phyloP scores from a whole-genome alignment of 2,113 vertebrate genomes.

The Tiliqua scincoides region DNA sequence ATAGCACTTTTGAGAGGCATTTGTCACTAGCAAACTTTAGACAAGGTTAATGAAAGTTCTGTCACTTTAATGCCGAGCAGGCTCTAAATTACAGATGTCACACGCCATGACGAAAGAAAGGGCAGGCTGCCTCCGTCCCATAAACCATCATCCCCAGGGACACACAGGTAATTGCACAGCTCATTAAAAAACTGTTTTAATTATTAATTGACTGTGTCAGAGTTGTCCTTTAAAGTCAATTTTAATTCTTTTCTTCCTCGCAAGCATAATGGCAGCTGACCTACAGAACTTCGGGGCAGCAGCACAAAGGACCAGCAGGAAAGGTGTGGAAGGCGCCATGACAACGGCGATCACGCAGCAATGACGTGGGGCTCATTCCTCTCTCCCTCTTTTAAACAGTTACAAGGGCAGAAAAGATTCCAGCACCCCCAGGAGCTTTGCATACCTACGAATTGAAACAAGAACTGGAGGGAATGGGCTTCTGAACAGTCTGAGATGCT shows the following conservation, averaged over 20 bases:
- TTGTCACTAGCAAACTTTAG: slow-evolving; percentile 82
- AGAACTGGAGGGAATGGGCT: background rate
- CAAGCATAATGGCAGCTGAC: slow-evolving; percentile 79
- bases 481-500: background rate
- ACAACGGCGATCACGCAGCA: fast-evolving
- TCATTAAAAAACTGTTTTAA: slow-evolving; percentile 94
- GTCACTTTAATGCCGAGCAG: slow-evolving; percentile 81
- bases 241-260: slow-evolving; percentile 82
- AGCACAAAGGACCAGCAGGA: slow-evolving; percentile 42
- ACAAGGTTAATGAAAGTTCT: slow-evolving; percentile 91
- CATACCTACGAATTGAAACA: background rate
- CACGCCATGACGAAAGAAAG: slow-evolving; percentile 83
- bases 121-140: slow-evolving; percentile 79
- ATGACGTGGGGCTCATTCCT: fast-evolving
- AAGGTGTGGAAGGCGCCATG: background rate
- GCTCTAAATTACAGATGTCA: slow-evolving; percentile 88
- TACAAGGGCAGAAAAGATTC: background rate
- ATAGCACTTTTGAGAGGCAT: slow-evolving; percentile 74
- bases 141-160: slow-evolving; percentile 86
- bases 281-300: slow-evolving; percentile 75
- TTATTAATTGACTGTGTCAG: slow-evolving; percentile 94
- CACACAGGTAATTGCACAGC: slow-evolving; percentile 89
- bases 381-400: fast-evolving
- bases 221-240: slow-evolving; percentile 93
- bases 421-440: background rate